phyloP scores from a whole-genome alignment of 2,113 vertebrate genomes.

The Ictalurus punctatus region DNA sequence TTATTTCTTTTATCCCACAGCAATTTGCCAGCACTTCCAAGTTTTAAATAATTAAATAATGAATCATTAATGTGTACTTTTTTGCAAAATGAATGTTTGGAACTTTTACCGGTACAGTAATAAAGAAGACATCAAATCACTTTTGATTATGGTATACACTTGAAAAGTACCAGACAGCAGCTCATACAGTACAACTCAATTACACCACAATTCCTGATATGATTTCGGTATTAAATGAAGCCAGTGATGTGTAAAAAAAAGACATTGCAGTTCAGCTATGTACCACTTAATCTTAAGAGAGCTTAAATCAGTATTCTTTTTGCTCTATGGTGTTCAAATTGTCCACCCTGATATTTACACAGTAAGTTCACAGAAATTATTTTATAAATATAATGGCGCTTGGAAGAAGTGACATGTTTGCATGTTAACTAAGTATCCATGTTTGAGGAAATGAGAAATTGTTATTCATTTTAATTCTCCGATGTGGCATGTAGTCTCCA shows the following conservation, averaged over 20 bases:
- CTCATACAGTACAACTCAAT: neutral
- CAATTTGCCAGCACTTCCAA: neutral
- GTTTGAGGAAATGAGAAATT: constrained; percentile 38
- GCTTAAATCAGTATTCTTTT: constrained; percentile 1
- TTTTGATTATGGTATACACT: neutral
- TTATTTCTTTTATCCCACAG: neutral
- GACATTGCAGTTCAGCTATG: neutral
- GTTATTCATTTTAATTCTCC: constrained; percentile 36
- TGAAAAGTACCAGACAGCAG: neutral
- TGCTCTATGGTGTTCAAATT: neutral
- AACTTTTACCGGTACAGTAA: neutral
- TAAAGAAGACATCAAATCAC: neutral
- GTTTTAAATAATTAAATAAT: too few species aligned
- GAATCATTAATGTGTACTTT: too few species aligned
- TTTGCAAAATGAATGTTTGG: neutral
- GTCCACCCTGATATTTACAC: neutral
- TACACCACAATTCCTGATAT: neutral
- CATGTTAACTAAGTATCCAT: constrained; percentile 42
- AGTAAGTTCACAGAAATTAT: constrained; percentile 7
- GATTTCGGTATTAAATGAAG: neutral
- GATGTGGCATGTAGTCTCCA: constrained; percentile 10
- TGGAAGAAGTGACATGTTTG: constrained; percentile 21
- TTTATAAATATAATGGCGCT: neutral
- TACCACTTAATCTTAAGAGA: neutral
- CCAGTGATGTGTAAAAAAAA: constrained; percentile 2